phyloP scores from a whole-genome alignment of 92 coral and sea anemone species.

The Pocillopora meandrina region DNA sequence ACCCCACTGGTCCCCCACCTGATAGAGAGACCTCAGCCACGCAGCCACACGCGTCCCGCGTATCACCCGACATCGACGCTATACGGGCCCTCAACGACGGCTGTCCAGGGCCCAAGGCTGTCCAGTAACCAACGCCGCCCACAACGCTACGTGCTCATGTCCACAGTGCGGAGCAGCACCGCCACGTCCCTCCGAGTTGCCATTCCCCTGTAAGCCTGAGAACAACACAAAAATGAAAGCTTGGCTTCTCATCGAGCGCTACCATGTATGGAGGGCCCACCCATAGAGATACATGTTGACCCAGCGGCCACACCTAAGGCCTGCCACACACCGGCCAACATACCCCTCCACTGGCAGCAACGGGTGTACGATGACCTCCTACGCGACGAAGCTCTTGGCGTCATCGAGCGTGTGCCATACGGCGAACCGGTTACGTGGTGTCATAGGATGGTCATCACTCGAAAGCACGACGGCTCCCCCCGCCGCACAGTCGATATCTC shows the following conservation, averaged over 20 bases:
- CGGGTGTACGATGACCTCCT: conserved; percentile 59
- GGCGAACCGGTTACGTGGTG: conserved; percentile 77
- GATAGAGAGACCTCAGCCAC: background rate
- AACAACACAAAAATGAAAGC: conserved; percentile 51
- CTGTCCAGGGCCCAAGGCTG: conserved; percentile 44
- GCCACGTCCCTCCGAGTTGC: conserved; percentile 55
- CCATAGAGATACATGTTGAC: conserved; percentile 41
- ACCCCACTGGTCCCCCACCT: background rate
- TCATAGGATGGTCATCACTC: conserved; percentile 62
- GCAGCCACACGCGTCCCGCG: background rate
- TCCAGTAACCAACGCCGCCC: conserved; percentile 4
- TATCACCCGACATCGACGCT: conserved; percentile 31
- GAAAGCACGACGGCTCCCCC: conserved; percentile 64
- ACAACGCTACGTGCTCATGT: conserved; percentile 46
- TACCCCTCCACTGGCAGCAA: conserved; percentile 70
- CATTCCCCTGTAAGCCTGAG: conserved; percentile 60
- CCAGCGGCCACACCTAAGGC: conserved; percentile 49
- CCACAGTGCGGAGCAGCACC: conserved; percentile 53
- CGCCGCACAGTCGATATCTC: conserved; percentile 68
- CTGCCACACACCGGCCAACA: conserved; percentile 58
- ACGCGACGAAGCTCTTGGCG: conserved; percentile 66
- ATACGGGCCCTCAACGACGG: conserved; percentile 55
- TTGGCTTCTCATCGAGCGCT: conserved; percentile 55
- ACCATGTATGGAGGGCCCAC: conserved; percentile 45
- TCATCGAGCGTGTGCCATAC: conserved; percentile 68